phyloP scores from a whole-genome alignment of 2,888 invertebrate genomes.

The Drosophila austrosaltans region DNA sequence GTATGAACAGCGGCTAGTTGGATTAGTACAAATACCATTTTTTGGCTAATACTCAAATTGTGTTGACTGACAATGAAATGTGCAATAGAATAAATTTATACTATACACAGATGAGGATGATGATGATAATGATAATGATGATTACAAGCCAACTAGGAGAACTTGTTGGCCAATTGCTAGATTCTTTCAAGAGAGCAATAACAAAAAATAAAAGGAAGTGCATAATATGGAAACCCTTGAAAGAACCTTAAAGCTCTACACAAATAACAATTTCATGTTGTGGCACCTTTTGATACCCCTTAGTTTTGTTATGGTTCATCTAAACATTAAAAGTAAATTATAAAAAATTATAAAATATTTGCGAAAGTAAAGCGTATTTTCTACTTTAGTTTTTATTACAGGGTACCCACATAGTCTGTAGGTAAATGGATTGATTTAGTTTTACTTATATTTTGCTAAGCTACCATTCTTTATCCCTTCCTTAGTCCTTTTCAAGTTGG shows the following conservation, averaged over 20 bases:
- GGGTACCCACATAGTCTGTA: background rate
- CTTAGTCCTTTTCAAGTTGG: slow-evolving; percentile 22
- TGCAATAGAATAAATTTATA: slow-evolving; percentile 38
- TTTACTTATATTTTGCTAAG: slow-evolving; percentile 16
- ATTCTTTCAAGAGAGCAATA: background rate
- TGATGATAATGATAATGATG: slow-evolving; percentile 16
- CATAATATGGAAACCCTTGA: slow-evolving; percentile 9
- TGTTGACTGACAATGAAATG: slow-evolving; percentile 21
- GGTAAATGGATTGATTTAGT: slow-evolving; percentile 1
- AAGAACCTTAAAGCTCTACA: background rate
- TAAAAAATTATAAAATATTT: too few relatives aligned
- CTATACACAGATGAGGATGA: too few relatives aligned
- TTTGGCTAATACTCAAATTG: slow-evolving; percentile 31
- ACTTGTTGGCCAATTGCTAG: background rate
- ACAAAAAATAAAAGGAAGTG: too few relatives aligned
- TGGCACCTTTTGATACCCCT: background rate
- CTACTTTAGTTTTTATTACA: background rate
- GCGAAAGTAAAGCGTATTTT: background rate
- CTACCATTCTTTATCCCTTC: slow-evolving; percentile 32
- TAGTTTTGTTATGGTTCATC: too few relatives aligned
- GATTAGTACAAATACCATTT: slow-evolving; percentile 37
- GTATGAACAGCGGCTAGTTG: slow-evolving; percentile 8
- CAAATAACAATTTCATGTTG: background rate
- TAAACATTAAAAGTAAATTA: too few relatives aligned
- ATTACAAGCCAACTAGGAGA: slow-evolving; percentile 26